A percentile compares a stretch with the other conserved stretches of the same genome.
phyloP scores from a whole-genome alignment of 2,888 invertebrate genomes.

The Rotaria socialis region DNA sequence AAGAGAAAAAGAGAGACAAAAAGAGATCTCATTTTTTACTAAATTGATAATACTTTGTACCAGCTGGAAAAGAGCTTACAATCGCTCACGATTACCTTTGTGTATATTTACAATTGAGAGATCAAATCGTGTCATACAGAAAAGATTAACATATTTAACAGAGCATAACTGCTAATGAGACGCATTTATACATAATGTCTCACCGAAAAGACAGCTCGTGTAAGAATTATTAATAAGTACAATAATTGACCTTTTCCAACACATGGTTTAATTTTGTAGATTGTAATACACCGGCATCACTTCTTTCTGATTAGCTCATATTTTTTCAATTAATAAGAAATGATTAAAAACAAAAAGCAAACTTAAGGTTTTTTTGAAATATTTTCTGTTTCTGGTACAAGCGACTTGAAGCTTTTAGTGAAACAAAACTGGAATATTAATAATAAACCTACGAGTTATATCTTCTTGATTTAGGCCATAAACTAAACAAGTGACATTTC shows the following conservation, averaged over 20 bases:
- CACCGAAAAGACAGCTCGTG: not conserved
- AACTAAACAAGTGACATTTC: not conserved
- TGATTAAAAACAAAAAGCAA: too few relatives aligned
- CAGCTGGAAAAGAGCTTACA: not conserved
- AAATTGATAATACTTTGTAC: too few relatives aligned
- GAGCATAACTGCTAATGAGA: not conserved
- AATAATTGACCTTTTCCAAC: not conserved
- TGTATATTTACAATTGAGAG: not conserved
- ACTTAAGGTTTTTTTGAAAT: too few relatives aligned
- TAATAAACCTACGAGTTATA: not conserved
- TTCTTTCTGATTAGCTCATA: too few relatives aligned
- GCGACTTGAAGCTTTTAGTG: not conserved
- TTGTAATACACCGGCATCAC: too few relatives aligned
- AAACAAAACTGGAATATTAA: not conserved
- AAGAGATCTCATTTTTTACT: not conserved
- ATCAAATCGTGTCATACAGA: not conserved
- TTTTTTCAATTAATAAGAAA: too few relatives aligned
- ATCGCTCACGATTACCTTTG: not conserved
- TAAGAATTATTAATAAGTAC: not conserved
- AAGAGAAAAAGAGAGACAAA: not conserved
- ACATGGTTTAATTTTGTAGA: too few relatives aligned
- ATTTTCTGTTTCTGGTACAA: not conserved
- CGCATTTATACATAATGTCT: not conserved
- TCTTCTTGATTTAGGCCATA: not conserved
- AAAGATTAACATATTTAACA: constrained; percentile 1